A percentile compares a stretch with the other conserved stretches of the same genome.
These are phyloP conservation scores for Exaiptasia diaphana DNA, from an alignment of 64 coral and sea anemone species.

Conservation along the genomic window DNA sequence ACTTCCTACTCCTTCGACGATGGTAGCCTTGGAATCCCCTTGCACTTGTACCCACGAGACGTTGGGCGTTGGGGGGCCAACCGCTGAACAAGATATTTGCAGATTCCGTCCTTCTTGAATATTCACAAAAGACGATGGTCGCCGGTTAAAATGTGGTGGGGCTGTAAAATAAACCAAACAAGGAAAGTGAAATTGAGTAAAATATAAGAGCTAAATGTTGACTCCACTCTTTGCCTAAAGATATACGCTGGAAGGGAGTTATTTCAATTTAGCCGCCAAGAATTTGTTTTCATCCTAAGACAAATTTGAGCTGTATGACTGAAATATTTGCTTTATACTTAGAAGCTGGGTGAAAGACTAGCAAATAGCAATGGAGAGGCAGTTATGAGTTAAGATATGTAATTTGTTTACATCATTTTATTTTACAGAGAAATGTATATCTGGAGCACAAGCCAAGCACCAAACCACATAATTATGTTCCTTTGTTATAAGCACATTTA, in stretches of 20 bases:
- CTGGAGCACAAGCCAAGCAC: too few species aligned
- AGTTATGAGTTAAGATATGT: too few species aligned
- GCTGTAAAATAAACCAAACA: background rate
- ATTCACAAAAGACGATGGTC: background rate
- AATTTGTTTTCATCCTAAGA: too few species aligned
- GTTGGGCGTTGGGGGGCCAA: background rate
- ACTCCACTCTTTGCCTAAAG: background rate
- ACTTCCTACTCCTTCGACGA: slow-evolving; percentile 2
- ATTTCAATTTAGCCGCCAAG: too few species aligned
- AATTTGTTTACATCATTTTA: too few species aligned
- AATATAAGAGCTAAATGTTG: background rate
- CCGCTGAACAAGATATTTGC: background rate
- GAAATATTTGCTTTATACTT: background rate
- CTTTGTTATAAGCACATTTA: too few species aligned
- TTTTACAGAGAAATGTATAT: too few species aligned
- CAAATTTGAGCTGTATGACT: background rate
- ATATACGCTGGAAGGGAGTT: background rate
- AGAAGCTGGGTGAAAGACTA: too few species aligned
- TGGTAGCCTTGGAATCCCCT: background rate
- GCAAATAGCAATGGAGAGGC: too few species aligned
- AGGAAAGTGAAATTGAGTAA: background rate
- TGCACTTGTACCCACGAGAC: background rate
- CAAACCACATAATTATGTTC: too few species aligned
- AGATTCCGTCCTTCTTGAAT: background rate
- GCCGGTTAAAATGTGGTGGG: background rate